Base-by-base conservation (phyloP, 2,888 invertebrate species). In the Camponotus fellah region DNA sequence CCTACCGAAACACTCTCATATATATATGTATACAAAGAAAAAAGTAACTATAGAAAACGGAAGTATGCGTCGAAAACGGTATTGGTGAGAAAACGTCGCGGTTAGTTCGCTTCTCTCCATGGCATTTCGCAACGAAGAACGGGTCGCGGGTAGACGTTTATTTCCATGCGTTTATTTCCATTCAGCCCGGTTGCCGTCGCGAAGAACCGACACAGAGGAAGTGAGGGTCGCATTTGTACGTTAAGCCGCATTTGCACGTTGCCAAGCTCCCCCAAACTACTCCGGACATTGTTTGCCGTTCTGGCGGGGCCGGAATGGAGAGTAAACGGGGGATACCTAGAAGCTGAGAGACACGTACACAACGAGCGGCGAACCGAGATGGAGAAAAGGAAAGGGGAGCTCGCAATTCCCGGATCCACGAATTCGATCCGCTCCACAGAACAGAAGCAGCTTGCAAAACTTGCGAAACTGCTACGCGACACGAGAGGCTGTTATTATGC, bases 201-300 rank as follows among this genome's bases (percentile, higher is more conserved):
- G 49, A 26, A 84, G 84, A 66, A 60, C 79, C 72, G 83, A 85
- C 83, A 60, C 64, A 56, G 53, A 75, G 75, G 66, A 80, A 69
- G 76, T 75, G 88, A 87, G 89, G 86, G 84, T 84, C 77, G 77
- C 83, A 81, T 88, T 82, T 83, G 71, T 87, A 86, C 82, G 84
- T 86, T 87, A 85, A 88, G 83, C 87, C 79, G 82, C 80, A 87
- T 86, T 88, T 87, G 83, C 82, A 83, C 56, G 75, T 76, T 79
- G 72, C 82, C 82, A 80, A 72, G 72, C 84, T 75, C 76, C 53
- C 81, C 43, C 46, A 81, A 90, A 91, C 81, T 86, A 86, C 72
- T 74, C 66, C 56, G 72, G 79, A 87, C 88, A 82, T 82, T 85
- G 83, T 77, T 86, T 83, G 58, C 68, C 82, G 40, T 83, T 66